These are phyloP conservation scores for Colletes gigas DNA, from an alignment of 1,140 invertebrate genomes.

Conservation along the genomic window DNA sequence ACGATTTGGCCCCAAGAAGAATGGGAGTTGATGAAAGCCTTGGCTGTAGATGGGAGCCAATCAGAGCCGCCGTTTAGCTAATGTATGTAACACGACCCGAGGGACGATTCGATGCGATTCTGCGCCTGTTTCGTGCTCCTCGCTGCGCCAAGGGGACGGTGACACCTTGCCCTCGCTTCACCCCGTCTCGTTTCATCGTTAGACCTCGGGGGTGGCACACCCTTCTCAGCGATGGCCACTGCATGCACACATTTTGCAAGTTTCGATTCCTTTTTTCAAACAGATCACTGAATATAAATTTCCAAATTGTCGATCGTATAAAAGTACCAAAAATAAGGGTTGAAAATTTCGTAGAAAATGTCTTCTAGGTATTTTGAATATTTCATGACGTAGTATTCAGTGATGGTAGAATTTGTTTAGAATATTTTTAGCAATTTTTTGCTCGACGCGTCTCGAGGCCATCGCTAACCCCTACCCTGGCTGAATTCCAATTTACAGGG, in stretches of 20 bases:
- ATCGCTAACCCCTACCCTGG: not conserved
- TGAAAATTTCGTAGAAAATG: not conserved
- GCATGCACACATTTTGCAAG: not conserved
- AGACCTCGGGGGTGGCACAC: conserved; percentile 11
- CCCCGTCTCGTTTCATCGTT: conserved; percentile 26
- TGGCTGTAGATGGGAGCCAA: conserved; percentile 47
- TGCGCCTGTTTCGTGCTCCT: conserved; percentile 51
- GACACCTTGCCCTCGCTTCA: conserved; percentile 31
- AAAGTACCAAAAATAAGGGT: not conserved
- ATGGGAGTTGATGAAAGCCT: conserved; percentile 23
- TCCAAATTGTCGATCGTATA: too few relatives aligned
- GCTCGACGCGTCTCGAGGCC: not conserved
- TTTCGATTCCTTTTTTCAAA: not conserved
- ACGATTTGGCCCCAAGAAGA: conserved; percentile 12
- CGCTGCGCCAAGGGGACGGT: conserved; percentile 54
- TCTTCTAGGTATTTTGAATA: too few relatives aligned
- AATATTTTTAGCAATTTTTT: too few relatives aligned
- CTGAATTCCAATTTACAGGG: conserved; percentile 65
- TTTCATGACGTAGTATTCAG: too few relatives aligned
- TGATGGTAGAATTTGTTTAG: too few relatives aligned
- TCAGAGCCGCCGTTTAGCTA: conserved; percentile 67
- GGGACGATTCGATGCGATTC: conserved; percentile 59
- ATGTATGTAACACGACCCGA: conserved; percentile 63
- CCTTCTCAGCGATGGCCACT: not conserved
- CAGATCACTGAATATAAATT: too few relatives aligned